Percentiles rank a stretch among this genome's conserved stretches.
These are phyloP conservation scores for Ashinkailepas kermadecensis DNA, from an alignment of 2,888 invertebrate genomes.

Conservation along the genomic window DNA sequence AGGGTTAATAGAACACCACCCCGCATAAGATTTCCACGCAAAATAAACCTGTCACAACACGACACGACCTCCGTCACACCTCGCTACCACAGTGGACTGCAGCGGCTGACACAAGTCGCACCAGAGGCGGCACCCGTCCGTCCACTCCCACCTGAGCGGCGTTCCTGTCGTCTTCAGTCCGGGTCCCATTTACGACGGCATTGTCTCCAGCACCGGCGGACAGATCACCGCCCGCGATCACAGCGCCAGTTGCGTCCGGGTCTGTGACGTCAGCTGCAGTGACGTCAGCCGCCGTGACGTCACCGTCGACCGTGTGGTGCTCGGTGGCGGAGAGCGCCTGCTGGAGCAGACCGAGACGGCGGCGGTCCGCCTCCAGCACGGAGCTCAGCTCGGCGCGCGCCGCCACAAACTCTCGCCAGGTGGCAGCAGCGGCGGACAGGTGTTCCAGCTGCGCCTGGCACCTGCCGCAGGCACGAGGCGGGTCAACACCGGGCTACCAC, in stretches of 20 bases:
- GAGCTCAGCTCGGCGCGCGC: background rate
- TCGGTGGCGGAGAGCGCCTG: background rate
- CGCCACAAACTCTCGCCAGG: conserved; percentile 5
- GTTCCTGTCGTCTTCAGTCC: too few species aligned
- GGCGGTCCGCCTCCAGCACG: background rate
- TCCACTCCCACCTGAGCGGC: too few species aligned
- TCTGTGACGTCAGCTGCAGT: background rate
- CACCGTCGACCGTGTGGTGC: background rate
- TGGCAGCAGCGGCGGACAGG: background rate
- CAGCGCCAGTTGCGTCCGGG: background rate
- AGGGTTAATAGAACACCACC: too few species aligned
- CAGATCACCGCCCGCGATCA: background rate
- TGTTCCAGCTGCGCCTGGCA: background rate
- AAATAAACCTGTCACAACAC: too few species aligned
- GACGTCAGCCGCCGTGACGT: background rate
- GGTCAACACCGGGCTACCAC: too few species aligned
- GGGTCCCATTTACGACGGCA: too few species aligned
- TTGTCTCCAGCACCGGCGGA: too few species aligned
- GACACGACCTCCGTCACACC: too few species aligned
- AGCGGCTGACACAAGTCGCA: too few species aligned
- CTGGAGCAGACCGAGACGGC: background rate
- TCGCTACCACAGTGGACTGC: too few species aligned
- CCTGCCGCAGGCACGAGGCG: background rate
- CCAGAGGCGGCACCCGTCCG: too few species aligned
- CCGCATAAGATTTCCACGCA: too few species aligned